Conservation (phyloP, 2,113 vertebrate genomes). For the Bolborhynchus lineola region DNA sequence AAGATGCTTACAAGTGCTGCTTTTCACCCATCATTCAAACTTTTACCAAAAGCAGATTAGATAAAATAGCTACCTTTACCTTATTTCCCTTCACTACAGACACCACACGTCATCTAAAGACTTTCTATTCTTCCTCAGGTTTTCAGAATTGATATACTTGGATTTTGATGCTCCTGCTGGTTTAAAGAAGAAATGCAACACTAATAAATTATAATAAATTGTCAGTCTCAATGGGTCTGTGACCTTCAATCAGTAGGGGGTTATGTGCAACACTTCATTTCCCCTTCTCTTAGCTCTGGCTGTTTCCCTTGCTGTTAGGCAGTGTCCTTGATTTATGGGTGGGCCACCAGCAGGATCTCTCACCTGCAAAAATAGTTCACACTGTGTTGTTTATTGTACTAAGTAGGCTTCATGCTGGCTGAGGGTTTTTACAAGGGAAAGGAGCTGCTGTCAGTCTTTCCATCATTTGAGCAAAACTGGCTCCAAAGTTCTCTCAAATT, state of each 20-base stretch:
- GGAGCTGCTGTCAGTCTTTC: conserved; percentile 77
- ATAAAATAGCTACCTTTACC: not conserved
- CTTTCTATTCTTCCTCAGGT: conserved; percentile 33
- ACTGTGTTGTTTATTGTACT: conserved; percentile 84
- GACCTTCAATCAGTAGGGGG: conserved; percentile 75
- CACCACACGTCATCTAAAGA: not conserved
- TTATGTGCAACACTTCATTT: conserved; percentile 69
- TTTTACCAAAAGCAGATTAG: not conserved
- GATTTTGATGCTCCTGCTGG: conserved; percentile 72
- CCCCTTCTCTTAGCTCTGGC: conserved; percentile 60
- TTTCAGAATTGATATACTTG: conserved; percentile 60
- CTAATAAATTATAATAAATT: conserved; percentile 80
- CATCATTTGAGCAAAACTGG: conserved; percentile 68
- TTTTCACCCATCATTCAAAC: not conserved
- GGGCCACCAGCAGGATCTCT: conserved; percentile 80
- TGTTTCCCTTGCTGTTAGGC: conserved; percentile 65
- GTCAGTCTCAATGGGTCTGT: conserved; percentile 73
- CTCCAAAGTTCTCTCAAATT: conserved; percentile 70
- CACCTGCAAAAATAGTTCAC: conserved; percentile 90
- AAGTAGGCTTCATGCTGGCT: conserved; percentile 82
- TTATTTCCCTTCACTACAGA: not conserved
- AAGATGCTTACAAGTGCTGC: not conserved
- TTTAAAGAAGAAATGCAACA: conserved; percentile 73
- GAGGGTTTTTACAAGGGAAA: conserved; percentile 76
- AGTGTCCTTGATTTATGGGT: conserved; percentile 85